Conservation (phyloP, 2,888 invertebrate genomes). For the Hyppa rectilinea region DNA sequence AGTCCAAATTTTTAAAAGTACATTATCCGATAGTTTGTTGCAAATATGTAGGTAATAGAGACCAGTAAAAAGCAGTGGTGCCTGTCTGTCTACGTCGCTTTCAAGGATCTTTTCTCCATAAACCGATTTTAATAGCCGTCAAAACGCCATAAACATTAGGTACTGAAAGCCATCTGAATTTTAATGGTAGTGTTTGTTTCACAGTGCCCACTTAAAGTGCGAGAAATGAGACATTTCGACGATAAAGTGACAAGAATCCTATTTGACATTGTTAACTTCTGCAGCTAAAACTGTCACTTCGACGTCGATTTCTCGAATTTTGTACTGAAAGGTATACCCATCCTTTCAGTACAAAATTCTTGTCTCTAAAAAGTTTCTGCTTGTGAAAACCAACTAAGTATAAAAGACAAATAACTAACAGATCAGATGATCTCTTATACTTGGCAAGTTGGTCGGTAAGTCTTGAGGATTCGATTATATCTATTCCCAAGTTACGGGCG, state of each 20-base stretch:
- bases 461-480: slow-evolving; percentile 49
- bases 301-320: not conserved
- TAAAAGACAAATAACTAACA: slow-evolving; percentile 2
- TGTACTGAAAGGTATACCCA: not conserved
- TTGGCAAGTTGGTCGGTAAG: slow-evolving; percentile 32
- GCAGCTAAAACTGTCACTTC: too few species aligned
- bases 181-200: slow-evolving; percentile 37
- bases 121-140: slow-evolving; percentile 38
- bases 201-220: slow-evolving; percentile 6
- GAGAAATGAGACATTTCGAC: not conserved
- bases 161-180: slow-evolving; percentile 35
- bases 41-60: not conserved
- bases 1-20: not conserved
- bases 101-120: slow-evolving; percentile 43
- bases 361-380: not conserved
- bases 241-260: too few species aligned
- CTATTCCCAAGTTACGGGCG: slow-evolving; percentile 51
- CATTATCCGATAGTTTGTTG: not conserved
- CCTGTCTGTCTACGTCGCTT: slow-evolving; percentile 41
- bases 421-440: slow-evolving; percentile 21
- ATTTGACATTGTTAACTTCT: too few species aligned
- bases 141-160: slow-evolving; percentile 38
- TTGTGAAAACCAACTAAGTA: not conserved
- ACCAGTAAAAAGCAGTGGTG: slow-evolving; percentile 22
- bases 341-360: too few species aligned